phyloP scores from a whole-genome alignment of 2,113 vertebrate genomes.

The Peromyscus polionotus region DNA sequence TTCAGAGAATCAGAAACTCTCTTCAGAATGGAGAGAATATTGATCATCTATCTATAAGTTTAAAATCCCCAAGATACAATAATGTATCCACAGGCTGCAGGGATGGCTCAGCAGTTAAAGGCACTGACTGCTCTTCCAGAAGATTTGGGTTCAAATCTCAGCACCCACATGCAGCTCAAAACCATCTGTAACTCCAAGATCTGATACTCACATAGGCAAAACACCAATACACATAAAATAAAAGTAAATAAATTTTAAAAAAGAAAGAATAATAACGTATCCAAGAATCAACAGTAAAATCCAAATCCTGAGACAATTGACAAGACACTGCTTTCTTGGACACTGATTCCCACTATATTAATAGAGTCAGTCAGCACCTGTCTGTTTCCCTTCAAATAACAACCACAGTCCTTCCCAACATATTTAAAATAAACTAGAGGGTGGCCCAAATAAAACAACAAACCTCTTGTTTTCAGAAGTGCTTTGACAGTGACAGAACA shows the following conservation, averaged over 20 bases:
- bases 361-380: not conserved
- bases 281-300: not conserved
- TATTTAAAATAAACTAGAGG: constrained; percentile 57
- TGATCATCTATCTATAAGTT: constrained; percentile 7
- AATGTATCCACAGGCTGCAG: not conserved
- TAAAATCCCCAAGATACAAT: not conserved
- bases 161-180: not conserved
- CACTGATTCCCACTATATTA: not conserved
- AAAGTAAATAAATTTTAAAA: not conserved
- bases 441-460: constrained; percentile 2
- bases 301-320: not conserved
- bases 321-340: not conserved
- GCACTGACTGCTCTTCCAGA: not conserved
- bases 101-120: not conserved
- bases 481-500: not conserved
- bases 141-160: not conserved
- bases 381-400: not conserved
- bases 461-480: constrained; percentile 40
- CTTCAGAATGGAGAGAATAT: constrained; percentile 30
- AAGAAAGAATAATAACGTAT: constrained; percentile 6
- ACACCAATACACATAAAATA: not conserved
- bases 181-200: not conserved
- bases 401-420: constrained; percentile 28
- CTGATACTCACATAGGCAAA: not conserved
- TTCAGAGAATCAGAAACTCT: constrained; percentile 31